Evolutionary conservation across 2,797 vertebrate genomes (phyloP), one percentile per base, ranked within the genome.

Genomic region (Galago senegalensis): DNA sequence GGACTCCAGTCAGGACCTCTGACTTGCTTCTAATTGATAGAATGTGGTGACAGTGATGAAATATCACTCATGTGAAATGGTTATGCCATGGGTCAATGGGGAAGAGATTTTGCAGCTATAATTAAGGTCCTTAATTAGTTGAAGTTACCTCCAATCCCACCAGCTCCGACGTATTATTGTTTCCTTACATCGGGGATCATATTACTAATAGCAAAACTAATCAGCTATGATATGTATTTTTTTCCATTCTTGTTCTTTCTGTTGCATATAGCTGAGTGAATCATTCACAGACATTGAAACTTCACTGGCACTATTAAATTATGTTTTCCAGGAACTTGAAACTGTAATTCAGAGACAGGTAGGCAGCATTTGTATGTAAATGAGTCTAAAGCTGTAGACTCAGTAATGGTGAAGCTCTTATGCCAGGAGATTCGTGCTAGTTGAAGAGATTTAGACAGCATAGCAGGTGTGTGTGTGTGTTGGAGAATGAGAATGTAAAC

Each of bases 331-430:
- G 63, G 34, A 92, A 65, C 53, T 37, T 75, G 29, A 92, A 96
- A 73, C 8, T 34, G 29, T 94, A 70, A 97, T 23, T 92, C 61
- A 89, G n/a, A 85, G 63, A 87, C 29, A 85, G 11, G 3, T 88
- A 70, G 67, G 27, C 69, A 77, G 18, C 67, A 10, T 92, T 18
- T 43, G 0, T 21, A 21, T 31, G 20, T 34, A 43, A 61, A 11
- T 88, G 17, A 79, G 56, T 75, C 23, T 27, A 46, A 90, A 77
- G 58, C 40, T 63, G 0, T 34, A 72, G 86, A 37, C 20, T 87
- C 18, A 76, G 53, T 23, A 83, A 21, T 5, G 72, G 1, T 40
- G 34, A 31, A 75, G 12, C 7, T 60, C 12, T 37, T 80, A 18
- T 58, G 60, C 60, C 16, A 58, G n/a, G 49, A 70, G 34, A 77